Conservation (phyloP, 2,113 vertebrate species). For the Microtus montanus region DNA sequence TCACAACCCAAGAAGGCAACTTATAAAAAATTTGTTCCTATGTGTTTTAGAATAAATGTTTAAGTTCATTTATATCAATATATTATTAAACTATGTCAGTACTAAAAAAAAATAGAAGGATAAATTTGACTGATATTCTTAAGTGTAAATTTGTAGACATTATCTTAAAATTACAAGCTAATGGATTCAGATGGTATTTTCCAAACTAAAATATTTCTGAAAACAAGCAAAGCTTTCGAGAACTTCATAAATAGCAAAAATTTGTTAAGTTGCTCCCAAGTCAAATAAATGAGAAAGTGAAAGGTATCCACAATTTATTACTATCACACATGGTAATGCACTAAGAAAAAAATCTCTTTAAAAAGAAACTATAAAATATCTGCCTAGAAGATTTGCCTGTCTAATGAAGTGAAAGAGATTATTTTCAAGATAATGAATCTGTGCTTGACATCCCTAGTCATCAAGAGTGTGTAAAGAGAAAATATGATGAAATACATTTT, state of each 20-base stretch:
- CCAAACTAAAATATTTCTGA: background rate
- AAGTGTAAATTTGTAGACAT: too few species aligned
- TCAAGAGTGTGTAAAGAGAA: background rate
- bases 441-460: background rate
- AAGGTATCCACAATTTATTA: background rate
- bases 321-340: background rate
- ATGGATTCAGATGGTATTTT: background rate
- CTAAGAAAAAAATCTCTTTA: too few species aligned
- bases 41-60: too few species aligned
- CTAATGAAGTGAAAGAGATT: too few species aligned
- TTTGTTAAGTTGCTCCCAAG: background rate
- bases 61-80: too few species aligned
- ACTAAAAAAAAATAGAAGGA: too few species aligned
- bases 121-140: too few species aligned
- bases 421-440: background rate
- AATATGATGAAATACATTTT: background rate
- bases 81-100: too few species aligned
- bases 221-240: background rate
- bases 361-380: too few species aligned
- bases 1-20: too few species aligned
- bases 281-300: background rate
- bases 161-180: background rate
- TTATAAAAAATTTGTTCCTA: too few species aligned
- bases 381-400: too few species aligned
- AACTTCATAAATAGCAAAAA: background rate